Base-by-base conservation (phyloP, 2,113 vertebrate species). In the Indri indri region DNA sequence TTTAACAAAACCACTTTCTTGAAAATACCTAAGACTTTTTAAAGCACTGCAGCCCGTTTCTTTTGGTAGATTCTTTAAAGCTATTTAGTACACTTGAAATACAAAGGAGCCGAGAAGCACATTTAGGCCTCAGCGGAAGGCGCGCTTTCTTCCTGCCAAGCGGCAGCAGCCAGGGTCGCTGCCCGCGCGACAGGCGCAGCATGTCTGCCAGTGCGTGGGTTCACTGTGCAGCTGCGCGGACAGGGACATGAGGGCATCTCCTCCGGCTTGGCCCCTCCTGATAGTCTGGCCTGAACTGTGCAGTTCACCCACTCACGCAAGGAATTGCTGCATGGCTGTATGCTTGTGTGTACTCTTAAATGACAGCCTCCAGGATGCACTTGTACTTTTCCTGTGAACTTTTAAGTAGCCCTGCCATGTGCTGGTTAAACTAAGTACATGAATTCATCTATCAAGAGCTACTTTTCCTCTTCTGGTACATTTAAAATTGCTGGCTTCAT, bases 1-100 rank as follows among this genome's bases (percentile, higher is more conserved):
- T 81, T 96, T 94, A 97, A 98, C 98, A 98, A 98, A 99, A 98
- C 97, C 98, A 97, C 98, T 98, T 98, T 98, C 98, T 98, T 97
- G 97, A 97, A 98, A 98, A 97, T 98, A 98, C 98, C 98, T 98
- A 98, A 95, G 96, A 95, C 97, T 96, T 98, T 98, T 83, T 82
- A 30, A 94, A 98, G 96, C 97, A 97, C 92, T 88, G 96, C 96
- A 97, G 96, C 97, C 87, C 8, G 8, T 95, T 98, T 96, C 97
- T 98, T 98, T 96, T 37, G 84, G 92, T 85, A 82, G 22, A 92
- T 92, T 98, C 98, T 98, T 98, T 98, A 98, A 98, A 98, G 97
- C 97, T 98, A 90, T 98, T 98, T 98, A 97, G 92, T 98, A 95
- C 97, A 97, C 98, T 98, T 98, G 98, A 98, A 98, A 97, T 96